A percentile compares a stretch with the other conserved stretches of the same genome.
phyloP scores from a whole-genome alignment of 2,113 vertebrate species.

The Australoheros scitulus region DNA sequence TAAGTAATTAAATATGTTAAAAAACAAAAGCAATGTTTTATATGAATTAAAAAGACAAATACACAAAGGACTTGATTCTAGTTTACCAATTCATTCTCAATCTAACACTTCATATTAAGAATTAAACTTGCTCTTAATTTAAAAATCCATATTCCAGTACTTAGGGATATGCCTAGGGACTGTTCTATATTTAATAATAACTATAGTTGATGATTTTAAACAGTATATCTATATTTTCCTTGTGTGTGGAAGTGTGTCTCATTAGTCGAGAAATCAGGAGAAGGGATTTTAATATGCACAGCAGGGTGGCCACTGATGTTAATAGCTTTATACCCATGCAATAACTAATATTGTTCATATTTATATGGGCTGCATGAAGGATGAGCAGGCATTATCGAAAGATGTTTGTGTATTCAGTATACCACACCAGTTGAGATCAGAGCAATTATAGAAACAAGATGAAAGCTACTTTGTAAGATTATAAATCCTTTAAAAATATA shows the following conservation, averaged over 20 bases:
- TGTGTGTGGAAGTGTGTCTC: not conserved
- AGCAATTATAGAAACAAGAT: not conserved
- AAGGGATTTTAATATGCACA: slow-evolving; percentile 9
- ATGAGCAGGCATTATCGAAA: slow-evolving; percentile 21
- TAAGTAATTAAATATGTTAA: not conserved
- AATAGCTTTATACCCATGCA: slow-evolving; percentile 29
- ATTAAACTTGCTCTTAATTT: not conserved
- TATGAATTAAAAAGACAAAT: not conserved
- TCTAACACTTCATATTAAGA: not conserved
- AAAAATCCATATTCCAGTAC: not conserved
- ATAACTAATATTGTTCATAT: slow-evolving; percentile 21
- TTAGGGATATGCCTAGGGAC: not conserved
- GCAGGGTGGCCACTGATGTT: slow-evolving; percentile 11
- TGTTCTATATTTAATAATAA: not conserved
- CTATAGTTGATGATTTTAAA: not conserved
- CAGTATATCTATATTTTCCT: not conserved
- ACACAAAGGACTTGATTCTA: not conserved
- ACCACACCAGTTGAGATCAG: not conserved
- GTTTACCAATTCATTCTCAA: not conserved
- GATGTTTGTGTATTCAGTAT: not conserved
- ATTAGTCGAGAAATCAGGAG: not conserved
- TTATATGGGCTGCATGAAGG: not conserved
- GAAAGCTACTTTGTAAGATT: not conserved
- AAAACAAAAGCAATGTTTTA: not conserved
- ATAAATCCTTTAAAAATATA: not conserved